A percentile compares a stretch with the other conserved stretches of the same genome.
These are phyloP conservation scores for Phytoseiulus persimilis DNA, from an alignment of 2,888 invertebrate genomes.

Conservation along the genomic window DNA sequence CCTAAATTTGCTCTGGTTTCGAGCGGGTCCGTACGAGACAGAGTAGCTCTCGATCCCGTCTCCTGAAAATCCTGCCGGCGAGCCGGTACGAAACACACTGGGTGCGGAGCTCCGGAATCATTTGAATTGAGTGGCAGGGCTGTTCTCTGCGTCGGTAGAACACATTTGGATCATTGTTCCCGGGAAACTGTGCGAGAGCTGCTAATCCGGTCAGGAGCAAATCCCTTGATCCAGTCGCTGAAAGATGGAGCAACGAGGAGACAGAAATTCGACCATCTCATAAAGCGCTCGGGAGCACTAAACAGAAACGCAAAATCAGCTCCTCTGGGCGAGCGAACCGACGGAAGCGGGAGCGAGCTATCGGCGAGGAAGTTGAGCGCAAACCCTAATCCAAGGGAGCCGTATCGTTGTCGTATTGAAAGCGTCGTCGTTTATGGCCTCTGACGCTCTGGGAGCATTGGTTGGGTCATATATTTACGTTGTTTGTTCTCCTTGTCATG, in stretches of 20 bases:
- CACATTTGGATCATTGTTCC: background rate
- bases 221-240: background rate
- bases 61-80: too few relatives aligned
- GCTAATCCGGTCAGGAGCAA: background rate
- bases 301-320: background rate
- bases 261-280: background rate
- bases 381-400: background rate
- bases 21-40: too few relatives aligned
- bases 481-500: background rate
- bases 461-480: background rate
- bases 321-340: background rate
- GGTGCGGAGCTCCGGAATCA: background rate
- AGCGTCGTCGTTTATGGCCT: constrained; percentile 5
- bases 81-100: too few relatives aligned
- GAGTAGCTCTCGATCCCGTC: too few relatives aligned
- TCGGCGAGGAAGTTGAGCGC: background rate
- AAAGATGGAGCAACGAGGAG: background rate
- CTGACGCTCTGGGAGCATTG: background rate
- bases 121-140: background rate
- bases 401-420: background rate
- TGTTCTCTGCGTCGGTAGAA: background rate
- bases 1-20: too few relatives aligned
- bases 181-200: background rate
- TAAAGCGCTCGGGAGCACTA: background rate
- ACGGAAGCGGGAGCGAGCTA: background rate